These are phyloP conservation scores for Phrynosoma blainvillii DNA, from an alignment of 2,113 vertebrate species.

Conservation along the genomic window DNA sequence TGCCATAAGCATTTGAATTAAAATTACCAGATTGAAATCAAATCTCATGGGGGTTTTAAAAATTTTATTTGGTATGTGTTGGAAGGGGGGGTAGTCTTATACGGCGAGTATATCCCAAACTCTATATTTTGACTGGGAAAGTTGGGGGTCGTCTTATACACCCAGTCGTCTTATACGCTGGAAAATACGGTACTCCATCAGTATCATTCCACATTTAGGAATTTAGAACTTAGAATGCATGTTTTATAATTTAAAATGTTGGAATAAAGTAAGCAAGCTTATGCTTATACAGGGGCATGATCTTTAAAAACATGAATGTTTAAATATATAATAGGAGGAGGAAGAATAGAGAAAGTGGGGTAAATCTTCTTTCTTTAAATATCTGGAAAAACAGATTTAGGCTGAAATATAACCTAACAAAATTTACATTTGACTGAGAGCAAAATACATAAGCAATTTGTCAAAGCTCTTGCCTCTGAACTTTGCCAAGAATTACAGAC, in stretches of 20 bases:
- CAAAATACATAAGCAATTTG: neutral
- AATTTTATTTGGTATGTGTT: too few relatives aligned
- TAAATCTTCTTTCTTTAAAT: neutral
- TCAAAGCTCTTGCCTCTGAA: neutral
- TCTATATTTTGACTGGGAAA: too few relatives aligned
- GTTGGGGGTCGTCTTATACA: too few relatives aligned
- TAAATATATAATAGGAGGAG: neutral
- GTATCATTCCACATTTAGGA: neutral
- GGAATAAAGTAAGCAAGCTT: neutral
- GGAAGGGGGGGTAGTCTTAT: too few relatives aligned
- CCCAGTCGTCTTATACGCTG: too few relatives aligned
- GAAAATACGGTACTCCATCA: too few relatives aligned
- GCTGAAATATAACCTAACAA: neutral
- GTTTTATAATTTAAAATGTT: neutral
- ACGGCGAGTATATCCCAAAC: too few relatives aligned
- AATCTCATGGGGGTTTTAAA: too few relatives aligned
- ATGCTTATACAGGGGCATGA: neutral
- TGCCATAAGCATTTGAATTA: too few relatives aligned
- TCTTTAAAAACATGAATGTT: neutral
- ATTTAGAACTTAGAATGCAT: too few relatives aligned
- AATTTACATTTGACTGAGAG: neutral
- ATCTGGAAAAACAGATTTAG: neutral
- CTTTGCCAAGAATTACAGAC: neutral
- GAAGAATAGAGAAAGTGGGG: neutral
- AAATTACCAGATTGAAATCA: too few relatives aligned